These are phyloP conservation scores for Cyanoramphus novaezelandiae DNA, from an alignment of 2,113 vertebrate genomes.

Conservation along the genomic window DNA sequence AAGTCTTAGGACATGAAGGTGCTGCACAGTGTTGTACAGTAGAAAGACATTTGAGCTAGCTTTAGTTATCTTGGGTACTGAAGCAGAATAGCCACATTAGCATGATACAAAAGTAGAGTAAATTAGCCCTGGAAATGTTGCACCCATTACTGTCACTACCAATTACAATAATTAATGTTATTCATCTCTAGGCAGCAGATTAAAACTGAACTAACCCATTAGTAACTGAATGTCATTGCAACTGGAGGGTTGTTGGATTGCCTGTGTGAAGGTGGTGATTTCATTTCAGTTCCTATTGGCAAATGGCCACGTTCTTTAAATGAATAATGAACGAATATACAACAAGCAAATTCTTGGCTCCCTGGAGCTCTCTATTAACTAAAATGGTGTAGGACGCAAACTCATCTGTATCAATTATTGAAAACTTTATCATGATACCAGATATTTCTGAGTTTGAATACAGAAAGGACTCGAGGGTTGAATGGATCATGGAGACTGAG, in stretches of 20 bases:
- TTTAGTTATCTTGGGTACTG: slow-evolving; percentile 39
- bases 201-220: slow-evolving; percentile 60
- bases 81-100: slow-evolving; percentile 58
- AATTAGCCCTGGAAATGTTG: slow-evolving; percentile 68
- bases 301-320: slow-evolving; percentile 54
- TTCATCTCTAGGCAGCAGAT: slow-evolving; percentile 63
- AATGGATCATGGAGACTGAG: neutral
- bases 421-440: slow-evolving; percentile 35
- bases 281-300: slow-evolving; percentile 55
- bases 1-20: neutral
- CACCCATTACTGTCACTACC: slow-evolving; percentile 63
- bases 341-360: slow-evolving; percentile 50
- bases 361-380: slow-evolving; percentile 29
- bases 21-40: neutral
- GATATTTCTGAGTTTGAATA: neutral
- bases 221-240: slow-evolving; percentile 56
- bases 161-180: slow-evolving; percentile 70
- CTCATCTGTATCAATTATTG: slow-evolving; percentile 33
- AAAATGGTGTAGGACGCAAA: neutral
- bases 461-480: neutral
- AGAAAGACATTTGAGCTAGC: slow-evolving; percentile 1
- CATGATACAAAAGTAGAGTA: slow-evolving; percentile 62
- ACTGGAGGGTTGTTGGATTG: slow-evolving; percentile 47
- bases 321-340: slow-evolving; percentile 63
- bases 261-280: slow-evolving; percentile 49